phyloP scores from a whole-genome alignment of 2,888 invertebrate species.

The Petrophora chlorosata region DNA sequence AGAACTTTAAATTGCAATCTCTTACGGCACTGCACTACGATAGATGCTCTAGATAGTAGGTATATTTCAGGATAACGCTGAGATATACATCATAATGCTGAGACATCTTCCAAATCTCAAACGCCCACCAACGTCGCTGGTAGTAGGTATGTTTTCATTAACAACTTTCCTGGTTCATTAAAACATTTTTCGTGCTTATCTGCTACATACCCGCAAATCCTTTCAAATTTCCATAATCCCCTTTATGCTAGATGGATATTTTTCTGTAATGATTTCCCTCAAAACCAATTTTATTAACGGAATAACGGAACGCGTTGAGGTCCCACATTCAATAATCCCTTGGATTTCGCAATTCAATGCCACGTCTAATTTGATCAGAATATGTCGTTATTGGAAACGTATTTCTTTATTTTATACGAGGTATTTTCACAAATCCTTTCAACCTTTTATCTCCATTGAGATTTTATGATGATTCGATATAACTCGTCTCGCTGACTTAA shows the following conservation, averaged over 20 bases:
- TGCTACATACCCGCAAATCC: slow-evolving; percentile 1
- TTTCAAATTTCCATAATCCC: slow-evolving; percentile 30
- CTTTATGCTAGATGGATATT: slow-evolving; percentile 30
- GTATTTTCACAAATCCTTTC: slow-evolving; percentile 7
- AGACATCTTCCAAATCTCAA: too few relatives aligned
- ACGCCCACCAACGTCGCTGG: too few relatives aligned
- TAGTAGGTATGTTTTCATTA: too few relatives aligned
- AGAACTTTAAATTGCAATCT: too few relatives aligned
- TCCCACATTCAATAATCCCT: slow-evolving; percentile 38
- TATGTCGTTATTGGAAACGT: slow-evolving; percentile 20
- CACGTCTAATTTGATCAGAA: slow-evolving; percentile 37
- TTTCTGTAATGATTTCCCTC: slow-evolving; percentile 33
- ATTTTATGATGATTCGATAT: background rate
- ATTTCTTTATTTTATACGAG: slow-evolving; percentile 21
- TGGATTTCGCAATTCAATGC: slow-evolving; percentile 33
- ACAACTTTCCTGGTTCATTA: too few relatives aligned
- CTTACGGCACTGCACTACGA: too few relatives aligned
- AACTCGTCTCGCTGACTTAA: too few relatives aligned
- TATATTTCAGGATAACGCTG: too few relatives aligned
- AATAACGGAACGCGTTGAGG: slow-evolving; percentile 27
- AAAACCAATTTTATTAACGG: slow-evolving; percentile 43
- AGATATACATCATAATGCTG: too few relatives aligned
- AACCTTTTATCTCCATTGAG: background rate
- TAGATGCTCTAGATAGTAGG: too few relatives aligned
- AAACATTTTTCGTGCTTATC: slow-evolving; percentile 7